phyloP scores from a whole-genome alignment of 2,797 vertebrate species.

The Spizella passerina region DNA sequence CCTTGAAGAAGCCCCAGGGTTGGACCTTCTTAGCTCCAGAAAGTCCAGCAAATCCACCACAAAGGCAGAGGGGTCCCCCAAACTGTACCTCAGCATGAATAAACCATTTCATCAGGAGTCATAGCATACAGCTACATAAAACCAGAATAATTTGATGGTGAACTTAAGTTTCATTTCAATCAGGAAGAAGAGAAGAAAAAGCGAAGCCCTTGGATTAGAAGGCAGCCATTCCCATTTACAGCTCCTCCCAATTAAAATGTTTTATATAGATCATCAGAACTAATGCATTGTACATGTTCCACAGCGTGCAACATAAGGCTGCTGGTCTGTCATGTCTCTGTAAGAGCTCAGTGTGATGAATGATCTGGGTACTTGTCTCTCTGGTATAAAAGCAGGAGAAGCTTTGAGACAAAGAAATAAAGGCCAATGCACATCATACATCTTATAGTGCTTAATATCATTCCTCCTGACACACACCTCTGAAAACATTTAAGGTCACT shows the following conservation, averaged over 20 bases:
- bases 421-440: background rate
- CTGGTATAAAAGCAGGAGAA: slow-evolving; percentile 4
- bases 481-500: slow-evolving; percentile 17
- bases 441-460: slow-evolving; percentile 9
- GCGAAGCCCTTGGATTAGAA: background rate
- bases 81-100: background rate
- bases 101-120: background rate
- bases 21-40: background rate
- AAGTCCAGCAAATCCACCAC: background rate
- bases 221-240: background rate
- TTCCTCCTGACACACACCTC: background rate
- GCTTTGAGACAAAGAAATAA: slow-evolving; percentile 50
- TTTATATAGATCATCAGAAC: slow-evolving; percentile 1
- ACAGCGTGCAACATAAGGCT: background rate
- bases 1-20: background rate
- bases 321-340: slow-evolving; percentile 17
- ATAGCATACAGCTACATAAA: background rate
- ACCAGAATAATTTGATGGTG: background rate
- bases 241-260: background rate
- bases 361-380: slow-evolving; percentile 21
- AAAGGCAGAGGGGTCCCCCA: background rate
- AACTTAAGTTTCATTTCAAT: background rate
- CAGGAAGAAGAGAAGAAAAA: background rate
- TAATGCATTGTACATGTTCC: background rate
- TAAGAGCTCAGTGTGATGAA: background rate